Evolutionary conservation across 1,140 invertebrate species (phyloP), one percentile per base, ranked within the genome.

Genomic region (Orius laevigatus): DNA sequence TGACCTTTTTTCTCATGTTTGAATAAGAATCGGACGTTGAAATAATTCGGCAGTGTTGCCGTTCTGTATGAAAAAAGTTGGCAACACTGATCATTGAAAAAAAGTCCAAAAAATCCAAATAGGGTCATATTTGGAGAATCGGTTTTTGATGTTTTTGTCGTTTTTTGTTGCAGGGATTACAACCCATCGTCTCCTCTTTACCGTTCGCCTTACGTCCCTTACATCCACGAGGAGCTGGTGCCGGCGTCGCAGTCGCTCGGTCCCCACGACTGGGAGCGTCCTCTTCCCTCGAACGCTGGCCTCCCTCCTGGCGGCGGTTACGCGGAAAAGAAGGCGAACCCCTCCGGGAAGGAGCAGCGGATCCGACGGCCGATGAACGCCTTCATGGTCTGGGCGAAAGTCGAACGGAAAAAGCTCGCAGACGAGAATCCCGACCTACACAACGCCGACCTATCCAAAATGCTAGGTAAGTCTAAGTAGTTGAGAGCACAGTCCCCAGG

Each of bases 381-480:
- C 1, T 92, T 92, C 64, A 90, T 90, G 87, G 88, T 93, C 42
- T 93, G 89, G 89, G 87, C 88, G 48, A 92, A 92, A 70, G 85
- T 89, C 52, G 87, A 92, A 64, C 70, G 88, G 48, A 91, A 91
- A 67, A 86, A 90, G 60, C 66, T 92, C 62, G 88, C 88, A 40
- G 87, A 92, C 62, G 88, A 92, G 68, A 92, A 92, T 72, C 89
- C 89, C 1, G 89, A 92, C 70, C 74, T 93, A 12, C 89, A 93
- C 63, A 92, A 93, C 62, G 88, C 89, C 10, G 88, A 92, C 70
- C 74, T 93, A 59, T 90, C 85, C 70, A 92, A 92, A 72, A 91
- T 92, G 85, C 75, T 92, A 62, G 89, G 89, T 92, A 64, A 89
- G 84, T 79, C n/a, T n/a, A n/a, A n/a, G n/a, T n/a, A n/a, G n/a